Evolutionary conservation across 2,797 vertebrate species (phyloP), one percentile per base, ranked within the genome.

Genomic region (Geotrypetes seraphini): DNA sequence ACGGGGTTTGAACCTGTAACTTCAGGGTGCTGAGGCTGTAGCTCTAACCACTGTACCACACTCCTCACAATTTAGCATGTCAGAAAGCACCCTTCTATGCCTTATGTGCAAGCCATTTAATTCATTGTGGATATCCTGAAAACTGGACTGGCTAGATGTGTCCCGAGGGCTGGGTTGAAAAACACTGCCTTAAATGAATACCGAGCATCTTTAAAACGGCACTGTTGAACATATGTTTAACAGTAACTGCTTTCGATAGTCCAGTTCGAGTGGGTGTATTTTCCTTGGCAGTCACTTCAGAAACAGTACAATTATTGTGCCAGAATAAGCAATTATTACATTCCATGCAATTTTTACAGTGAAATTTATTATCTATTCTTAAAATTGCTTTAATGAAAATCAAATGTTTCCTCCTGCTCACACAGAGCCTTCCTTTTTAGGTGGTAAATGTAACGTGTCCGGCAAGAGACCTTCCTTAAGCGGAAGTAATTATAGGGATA

Each of bases 351-450:
- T 77, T 74, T 77, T 74, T 70, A 60, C 69, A 71, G 69, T 78
- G 73, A 63, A 75, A 71, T 75, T n/a, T 78, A 74, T 82, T 76
- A 76, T 71, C 78, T 72, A 64, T 78, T 74, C 63, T 79, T 68
- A 55, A 68, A 76, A 71, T 67, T 71, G 71, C 69, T 63, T 71
- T 76, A 73, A 85, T 85, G 78, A 27, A 44, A 37, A 67, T 72
- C 64, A 66, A 67, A 63, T 68, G 66, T 66, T 76, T 69, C 62
- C 68, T 71, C 56, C 53, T 22, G 16, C 16, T 13, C 56, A 54
- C 29, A 3, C 40, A 50, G 53, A 53, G 47, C 55, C 10, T 16
- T 50, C 54, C 31, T 57, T 56, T 47, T 33, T 38, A 34, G 55
- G 39, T 18, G 50, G 23, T 7, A 13, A 39, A 41, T 63, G 60